These are phyloP conservation scores for Climacteris rufus DNA, from an alignment of 2,113 vertebrate species.

Conservation along the genomic window DNA sequence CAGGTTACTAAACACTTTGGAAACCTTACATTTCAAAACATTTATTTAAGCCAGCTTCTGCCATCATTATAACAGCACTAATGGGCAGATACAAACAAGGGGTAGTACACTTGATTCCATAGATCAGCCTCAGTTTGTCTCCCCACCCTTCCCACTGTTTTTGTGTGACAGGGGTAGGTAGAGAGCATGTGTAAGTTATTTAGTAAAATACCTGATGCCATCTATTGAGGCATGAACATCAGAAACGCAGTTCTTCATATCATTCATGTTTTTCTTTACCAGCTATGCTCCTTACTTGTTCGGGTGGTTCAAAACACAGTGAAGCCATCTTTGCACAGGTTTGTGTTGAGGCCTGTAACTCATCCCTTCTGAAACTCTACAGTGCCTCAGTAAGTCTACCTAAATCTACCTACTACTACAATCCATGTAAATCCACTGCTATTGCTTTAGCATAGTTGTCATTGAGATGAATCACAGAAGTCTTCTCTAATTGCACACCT, in stretches of 20 bases:
- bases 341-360: neutral
- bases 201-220: neutral
- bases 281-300: neutral
- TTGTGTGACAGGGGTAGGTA: fast-evolving
- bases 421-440: neutral
- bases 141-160: neutral
- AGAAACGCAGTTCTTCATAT: neutral
- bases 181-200: neutral
- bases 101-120: neutral
- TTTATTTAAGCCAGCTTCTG: neutral
- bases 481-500: neutral
- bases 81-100: neutral
- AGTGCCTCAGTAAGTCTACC: neutral
- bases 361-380: neutral
- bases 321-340: neutral
- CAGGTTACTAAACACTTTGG: neutral
- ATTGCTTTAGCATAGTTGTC: neutral
- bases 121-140: neutral
- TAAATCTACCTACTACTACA: neutral
- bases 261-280: neutral
- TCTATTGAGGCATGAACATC: neutral
- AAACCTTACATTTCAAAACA: neutral
- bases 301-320: neutral
- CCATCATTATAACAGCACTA: neutral
- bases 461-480: neutral